These are phyloP conservation scores for Pachymerium ferrugineum DNA, from an alignment of 2,888 invertebrate species.

Conservation along the genomic window DNA sequence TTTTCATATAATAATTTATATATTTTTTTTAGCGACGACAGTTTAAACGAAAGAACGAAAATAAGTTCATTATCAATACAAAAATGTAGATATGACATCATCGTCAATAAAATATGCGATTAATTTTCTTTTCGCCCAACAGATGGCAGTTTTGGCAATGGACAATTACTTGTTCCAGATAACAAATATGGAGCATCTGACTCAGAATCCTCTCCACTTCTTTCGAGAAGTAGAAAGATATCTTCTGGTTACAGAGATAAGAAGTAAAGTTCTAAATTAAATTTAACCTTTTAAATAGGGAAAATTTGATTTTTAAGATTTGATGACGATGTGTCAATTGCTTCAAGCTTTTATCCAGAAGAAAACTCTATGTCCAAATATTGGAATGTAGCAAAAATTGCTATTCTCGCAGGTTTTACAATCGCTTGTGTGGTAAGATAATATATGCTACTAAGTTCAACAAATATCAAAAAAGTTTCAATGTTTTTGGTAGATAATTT, in stretches of 20 bases:
- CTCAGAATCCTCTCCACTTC: background rate
- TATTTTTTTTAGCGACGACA: background rate
- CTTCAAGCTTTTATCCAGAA: background rate
- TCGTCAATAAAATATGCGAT: background rate
- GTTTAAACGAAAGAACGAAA: background rate
- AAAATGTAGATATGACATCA: background rate
- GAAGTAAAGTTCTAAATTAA: background rate
- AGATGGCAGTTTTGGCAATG: slow-evolving; percentile 2
- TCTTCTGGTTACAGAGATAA: background rate
- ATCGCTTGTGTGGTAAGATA: background rate
- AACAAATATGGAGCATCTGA: too few species aligned
- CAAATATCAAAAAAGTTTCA: background rate
- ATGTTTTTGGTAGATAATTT: background rate
- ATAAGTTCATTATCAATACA: background rate
- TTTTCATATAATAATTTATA: background rate
- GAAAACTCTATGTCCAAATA: background rate
- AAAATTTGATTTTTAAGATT: background rate
- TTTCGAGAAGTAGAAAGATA: background rate
- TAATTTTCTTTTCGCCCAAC: background rate
- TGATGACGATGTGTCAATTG: background rate
- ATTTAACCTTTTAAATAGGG: background rate
- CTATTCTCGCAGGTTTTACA: background rate
- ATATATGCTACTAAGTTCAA: too few species aligned
- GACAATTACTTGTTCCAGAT: background rate
- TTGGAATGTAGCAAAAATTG: background rate